Percentiles rank a stretch among this genome's conserved stretches.
Conservation (phyloP, 1,140 invertebrate species). For the Trissolcus basalis region DNA sequence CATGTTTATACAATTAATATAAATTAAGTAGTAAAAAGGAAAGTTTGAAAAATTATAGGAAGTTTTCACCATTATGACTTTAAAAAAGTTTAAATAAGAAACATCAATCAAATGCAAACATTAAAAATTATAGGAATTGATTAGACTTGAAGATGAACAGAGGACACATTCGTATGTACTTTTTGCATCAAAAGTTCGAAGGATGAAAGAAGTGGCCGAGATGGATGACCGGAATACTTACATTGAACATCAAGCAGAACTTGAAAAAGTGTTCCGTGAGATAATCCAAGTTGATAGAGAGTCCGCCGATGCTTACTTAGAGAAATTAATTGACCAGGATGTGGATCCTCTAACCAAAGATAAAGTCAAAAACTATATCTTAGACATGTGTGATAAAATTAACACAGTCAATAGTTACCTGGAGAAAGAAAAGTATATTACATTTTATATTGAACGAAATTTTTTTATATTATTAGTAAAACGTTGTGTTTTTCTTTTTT, state of each 20-base stretch:
- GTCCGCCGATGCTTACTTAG: constrained; percentile 80
- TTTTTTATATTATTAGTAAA: too few species aligned
- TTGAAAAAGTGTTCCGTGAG: constrained; percentile 87
- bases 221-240: constrained; percentile 83
- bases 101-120: too few species aligned
- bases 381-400: constrained; percentile 77
- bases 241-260: constrained; percentile 80
- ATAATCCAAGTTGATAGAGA: constrained; percentile 79
- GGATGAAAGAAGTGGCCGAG: constrained; percentile 83
- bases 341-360: constrained; percentile 78
- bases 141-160: constrained; percentile 83
- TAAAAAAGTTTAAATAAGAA: too few species aligned
- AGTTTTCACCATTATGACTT: too few species aligned
- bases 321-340: constrained; percentile 80
- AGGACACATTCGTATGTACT: constrained; percentile 83
- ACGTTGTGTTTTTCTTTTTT: too few species aligned
- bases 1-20: too few species aligned
- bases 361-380: constrained; percentile 77
- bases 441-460: too few species aligned
- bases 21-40: too few species aligned
- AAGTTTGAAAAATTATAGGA: too few species aligned
- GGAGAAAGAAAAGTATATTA: too few species aligned
- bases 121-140: constrained; percentile 80
- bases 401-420: constrained; percentile 64
- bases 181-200: constrained; percentile 81